Percentiles rank a stretch among this genome's conserved stretches.
Evolutionary conservation across 2,888 invertebrate genomes (phyloP).

Genomic region (Aproaerema taeniolella): DNA sequence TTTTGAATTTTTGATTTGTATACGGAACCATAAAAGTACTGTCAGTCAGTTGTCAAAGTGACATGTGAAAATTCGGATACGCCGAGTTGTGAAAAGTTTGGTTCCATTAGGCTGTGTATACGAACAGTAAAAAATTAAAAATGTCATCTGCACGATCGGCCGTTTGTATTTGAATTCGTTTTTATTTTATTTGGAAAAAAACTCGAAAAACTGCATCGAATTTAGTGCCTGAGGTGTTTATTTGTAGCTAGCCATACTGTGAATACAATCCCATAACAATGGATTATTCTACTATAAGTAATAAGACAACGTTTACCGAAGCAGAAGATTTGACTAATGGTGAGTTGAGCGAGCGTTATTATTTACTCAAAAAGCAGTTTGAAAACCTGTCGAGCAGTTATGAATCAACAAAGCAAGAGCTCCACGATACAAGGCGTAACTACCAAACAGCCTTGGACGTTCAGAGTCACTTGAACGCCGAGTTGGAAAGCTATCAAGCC

Average conservation of each 20-base stretch:
- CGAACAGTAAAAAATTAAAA: too few species aligned
- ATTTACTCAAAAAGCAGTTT: constrained; percentile 59
- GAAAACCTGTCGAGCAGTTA: constrained; percentile 50
- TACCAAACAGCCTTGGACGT: constrained; percentile 65
- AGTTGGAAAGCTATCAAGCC: constrained; percentile 57
- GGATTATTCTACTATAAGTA: constrained; percentile 68
- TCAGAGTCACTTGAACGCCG: constrained; percentile 59
- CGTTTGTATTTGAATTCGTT: neutral
- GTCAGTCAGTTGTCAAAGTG: too few species aligned
- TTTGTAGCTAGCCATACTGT: too few species aligned
- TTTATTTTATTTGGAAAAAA: neutral
- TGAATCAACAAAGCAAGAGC: constrained; percentile 61
- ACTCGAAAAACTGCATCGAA: neutral
- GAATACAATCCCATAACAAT: constrained; percentile 26
- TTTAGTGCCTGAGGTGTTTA: neutral
- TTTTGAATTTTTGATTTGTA: too few species aligned
- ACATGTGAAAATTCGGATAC: too few species aligned
- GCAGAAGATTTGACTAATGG: constrained; percentile 54
- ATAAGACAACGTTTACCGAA: constrained; percentile 57
- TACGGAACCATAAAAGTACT: too few species aligned
- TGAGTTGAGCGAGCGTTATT: constrained; percentile 58
- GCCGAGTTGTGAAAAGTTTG: too few species aligned
- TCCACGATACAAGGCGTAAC: constrained; percentile 58
- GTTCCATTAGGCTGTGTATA: too few species aligned
- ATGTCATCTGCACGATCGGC: too few species aligned